Percentiles rank a stretch among this genome's conserved stretches.
Evolutionary conservation across 2,888 invertebrate species (phyloP).

Genomic region (Penaeus monodon): DNA sequence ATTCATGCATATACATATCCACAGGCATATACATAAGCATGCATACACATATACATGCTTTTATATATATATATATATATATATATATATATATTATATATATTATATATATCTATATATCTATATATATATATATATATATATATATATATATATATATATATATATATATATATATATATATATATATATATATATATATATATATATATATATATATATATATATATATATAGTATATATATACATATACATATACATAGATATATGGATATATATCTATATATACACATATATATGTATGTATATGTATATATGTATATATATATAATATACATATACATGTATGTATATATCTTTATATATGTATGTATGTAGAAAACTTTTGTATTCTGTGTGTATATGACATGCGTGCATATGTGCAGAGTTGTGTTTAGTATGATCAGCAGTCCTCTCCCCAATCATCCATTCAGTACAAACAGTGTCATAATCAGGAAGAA

Average conservation of each 20-base stretch:
- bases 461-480: slow-evolving; percentile 60
- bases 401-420: background rate
- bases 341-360: too few relatives aligned
- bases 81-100: too few relatives aligned
- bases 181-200: too few relatives aligned
- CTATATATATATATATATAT: background rate
- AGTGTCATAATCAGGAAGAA: slow-evolving; percentile 60
- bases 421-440: background rate
- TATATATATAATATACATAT: background rate
- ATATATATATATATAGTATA: too few relatives aligned
- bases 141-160: background rate
- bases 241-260: too few relatives aligned
- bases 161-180: too few relatives aligned
- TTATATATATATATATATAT: background rate
- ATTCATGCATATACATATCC: slow-evolving; percentile 3
- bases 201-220: too few relatives aligned
- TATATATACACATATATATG: background rate
- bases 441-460: slow-evolving; percentile 31
- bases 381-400: background rate
- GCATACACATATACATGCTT: background rate
- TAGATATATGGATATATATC: too few relatives aligned
- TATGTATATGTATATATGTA: slow-evolving; percentile 13
- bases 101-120: background rate
- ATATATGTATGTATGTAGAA: too few relatives aligned
- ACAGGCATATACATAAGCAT: background rate